Percentiles rank a stretch among this genome's conserved stretches.
These are phyloP conservation scores for Sandelia bainsii DNA, from an alignment of 2,797 vertebrate genomes.

Conservation along the genomic window DNA sequence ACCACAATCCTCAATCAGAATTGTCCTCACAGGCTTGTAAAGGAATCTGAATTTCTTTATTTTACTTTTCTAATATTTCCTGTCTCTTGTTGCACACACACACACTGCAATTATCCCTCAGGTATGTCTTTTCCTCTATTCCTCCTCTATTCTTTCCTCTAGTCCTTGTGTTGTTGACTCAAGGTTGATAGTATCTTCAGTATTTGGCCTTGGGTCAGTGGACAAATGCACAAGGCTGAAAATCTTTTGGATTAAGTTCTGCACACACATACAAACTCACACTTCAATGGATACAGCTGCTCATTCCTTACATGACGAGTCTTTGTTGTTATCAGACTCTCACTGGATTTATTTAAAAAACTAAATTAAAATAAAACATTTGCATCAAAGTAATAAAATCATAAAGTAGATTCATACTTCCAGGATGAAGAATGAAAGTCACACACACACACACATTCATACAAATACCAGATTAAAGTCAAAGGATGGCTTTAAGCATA, in stretches of 20 bases:
- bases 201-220: not conserved
- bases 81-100: not conserved
- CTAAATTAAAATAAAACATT: not conserved
- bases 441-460: slow-evolving; percentile 9
- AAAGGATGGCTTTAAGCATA: slow-evolving; percentile 45
- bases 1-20: too few relatives aligned
- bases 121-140: not conserved
- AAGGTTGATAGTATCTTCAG: not conserved
- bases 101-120: not conserved
- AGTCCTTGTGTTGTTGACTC: not conserved
- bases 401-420: slow-evolving; percentile 7
- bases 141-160: not conserved
- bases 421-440: slow-evolving; percentile 3
- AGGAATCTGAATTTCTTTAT: too few relatives aligned
- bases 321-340: not conserved
- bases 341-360: not conserved
- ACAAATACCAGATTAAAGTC: slow-evolving; percentile 47
- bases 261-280: not conserved
- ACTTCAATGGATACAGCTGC: not conserved
- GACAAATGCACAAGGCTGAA: slow-evolving; percentile 4
- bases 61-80: not conserved
- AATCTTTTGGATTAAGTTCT: slow-evolving; percentile 13
- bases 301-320: not conserved
- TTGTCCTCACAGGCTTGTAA: too few relatives aligned
- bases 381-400: not conserved